Evolutionary conservation across 2,888 invertebrate species (phyloP).

Genomic region (Hirtodrosophila trivittata): DNA sequence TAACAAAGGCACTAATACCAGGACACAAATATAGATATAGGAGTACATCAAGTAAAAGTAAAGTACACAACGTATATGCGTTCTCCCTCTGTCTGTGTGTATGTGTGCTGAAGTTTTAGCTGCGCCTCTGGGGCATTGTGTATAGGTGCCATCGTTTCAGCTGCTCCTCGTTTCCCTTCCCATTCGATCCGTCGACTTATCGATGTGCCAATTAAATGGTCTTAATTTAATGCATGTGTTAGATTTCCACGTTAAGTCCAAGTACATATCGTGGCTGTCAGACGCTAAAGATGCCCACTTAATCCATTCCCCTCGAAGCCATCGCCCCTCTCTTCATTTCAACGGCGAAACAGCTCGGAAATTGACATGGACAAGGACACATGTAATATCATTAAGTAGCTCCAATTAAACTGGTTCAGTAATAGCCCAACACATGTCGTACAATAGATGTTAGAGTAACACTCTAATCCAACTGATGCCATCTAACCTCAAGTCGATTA

Average conservation of each 20-base stretch:
- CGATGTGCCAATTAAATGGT: slow-evolving; percentile 74
- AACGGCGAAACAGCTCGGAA: no score
- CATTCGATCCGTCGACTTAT: slow-evolving; percentile 28
- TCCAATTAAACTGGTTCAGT: no score
- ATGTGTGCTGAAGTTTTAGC: background rate
- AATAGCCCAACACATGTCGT: no score
- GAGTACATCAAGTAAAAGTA: background rate
- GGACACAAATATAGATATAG: slow-evolving; percentile 4
- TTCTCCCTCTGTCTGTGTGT: background rate
- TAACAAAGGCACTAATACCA: slow-evolving; percentile 34
- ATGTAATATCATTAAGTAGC: no score
- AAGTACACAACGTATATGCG: background rate
- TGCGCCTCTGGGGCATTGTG: slow-evolving; percentile 22
- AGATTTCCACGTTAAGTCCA: slow-evolving; percentile 50
- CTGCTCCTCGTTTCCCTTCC: slow-evolving; percentile 24
- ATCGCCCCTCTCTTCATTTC: slow-evolving; percentile 7
- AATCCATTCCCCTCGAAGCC: slow-evolving; percentile 9
- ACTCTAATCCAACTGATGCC: no score
- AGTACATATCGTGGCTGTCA: slow-evolving; percentile 47
- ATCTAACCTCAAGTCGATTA: no score
- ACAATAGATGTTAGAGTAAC: no score
- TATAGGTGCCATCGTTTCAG: slow-evolving; percentile 30
- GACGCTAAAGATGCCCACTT: slow-evolving; percentile 26
- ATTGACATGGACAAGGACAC: no score
- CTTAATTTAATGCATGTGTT: slow-evolving; percentile 63